These are phyloP conservation scores for Psittacula echo DNA, from an alignment of 2,797 vertebrate species.

Conservation along the genomic window DNA sequence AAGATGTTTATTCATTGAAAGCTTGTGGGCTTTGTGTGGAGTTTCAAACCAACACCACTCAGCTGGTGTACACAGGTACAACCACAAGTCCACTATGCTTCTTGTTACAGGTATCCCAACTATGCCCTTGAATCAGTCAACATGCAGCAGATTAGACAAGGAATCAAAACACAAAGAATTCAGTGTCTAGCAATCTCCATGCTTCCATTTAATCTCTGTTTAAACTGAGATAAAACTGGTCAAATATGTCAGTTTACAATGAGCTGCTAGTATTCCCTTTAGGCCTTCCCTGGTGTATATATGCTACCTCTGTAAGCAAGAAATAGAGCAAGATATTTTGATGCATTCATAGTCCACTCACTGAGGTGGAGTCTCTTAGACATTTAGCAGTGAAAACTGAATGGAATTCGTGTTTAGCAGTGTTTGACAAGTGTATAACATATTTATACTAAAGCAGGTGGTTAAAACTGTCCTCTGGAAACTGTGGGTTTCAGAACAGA, in stretches of 20 bases:
- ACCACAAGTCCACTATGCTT: fast-evolving
- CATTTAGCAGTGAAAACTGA: background rate
- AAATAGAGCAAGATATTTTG: background rate
- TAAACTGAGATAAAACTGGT: background rate
- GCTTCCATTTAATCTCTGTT: background rate
- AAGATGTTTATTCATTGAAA: background rate
- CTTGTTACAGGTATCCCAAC: background rate
- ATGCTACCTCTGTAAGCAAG: background rate
- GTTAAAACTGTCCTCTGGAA: background rate
- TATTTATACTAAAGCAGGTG: background rate
- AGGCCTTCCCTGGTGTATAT: background rate
- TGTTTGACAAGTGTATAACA: background rate
- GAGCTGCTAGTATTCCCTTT: background rate
- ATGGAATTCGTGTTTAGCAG: background rate
- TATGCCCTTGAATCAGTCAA: background rate
- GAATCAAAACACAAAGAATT: background rate
- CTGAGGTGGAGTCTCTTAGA: background rate
- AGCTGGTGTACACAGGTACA: background rate
- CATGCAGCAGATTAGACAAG: background rate
- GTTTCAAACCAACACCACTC: background rate
- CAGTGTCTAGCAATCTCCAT: background rate
- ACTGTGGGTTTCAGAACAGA: background rate
- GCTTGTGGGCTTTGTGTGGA: background rate
- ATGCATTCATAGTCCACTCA: background rate
- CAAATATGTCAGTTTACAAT: background rate